Percentiles rank a stretch among this genome's conserved stretches.
Evolutionary conservation across 2,797 vertebrate genomes (phyloP).

Genomic region (Acridotheres tristis): DNA sequence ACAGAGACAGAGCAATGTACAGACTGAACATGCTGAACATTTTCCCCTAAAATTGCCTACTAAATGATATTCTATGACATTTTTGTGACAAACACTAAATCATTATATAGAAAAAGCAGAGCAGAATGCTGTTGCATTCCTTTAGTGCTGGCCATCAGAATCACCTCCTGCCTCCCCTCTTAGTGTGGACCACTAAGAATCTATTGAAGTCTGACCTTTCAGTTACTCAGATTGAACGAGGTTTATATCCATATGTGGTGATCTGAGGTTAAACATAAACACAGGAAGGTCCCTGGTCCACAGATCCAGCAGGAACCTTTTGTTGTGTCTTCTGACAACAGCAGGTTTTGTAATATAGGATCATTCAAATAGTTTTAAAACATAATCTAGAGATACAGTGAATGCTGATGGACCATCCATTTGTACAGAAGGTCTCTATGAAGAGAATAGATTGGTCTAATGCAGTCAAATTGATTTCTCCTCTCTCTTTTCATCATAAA

Average conservation of each 20-base stretch:
- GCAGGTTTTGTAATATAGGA: not conserved
- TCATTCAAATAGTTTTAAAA: not conserved
- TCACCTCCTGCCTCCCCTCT: fast-evolving
- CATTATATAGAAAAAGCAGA: not conserved
- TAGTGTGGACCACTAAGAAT: not conserved
- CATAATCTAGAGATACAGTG: not conserved
- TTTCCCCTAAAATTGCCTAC: not conserved
- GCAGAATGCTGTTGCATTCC: not conserved
- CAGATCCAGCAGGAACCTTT: not conserved
- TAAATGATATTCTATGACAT: not conserved
- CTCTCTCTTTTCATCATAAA: not conserved
- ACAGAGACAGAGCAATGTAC: not conserved
- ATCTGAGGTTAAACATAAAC: not conserved
- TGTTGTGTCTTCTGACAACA: not conserved
- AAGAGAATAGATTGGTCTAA: not conserved
- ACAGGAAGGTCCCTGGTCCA: not conserved
- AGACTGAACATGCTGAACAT: not conserved
- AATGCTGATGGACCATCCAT: not conserved
- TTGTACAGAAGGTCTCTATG: not conserved
- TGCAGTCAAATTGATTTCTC: not conserved
- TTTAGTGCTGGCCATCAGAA: not conserved
- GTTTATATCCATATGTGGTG: not conserved
- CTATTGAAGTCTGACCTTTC: not conserved
- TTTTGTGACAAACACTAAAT: not conserved
- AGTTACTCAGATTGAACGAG: fast-evolving